Evolutionary conservation across 2,888 invertebrate species (phyloP), one percentile per base, ranked within the genome.

Genomic region (Nomada fucata): DNA sequence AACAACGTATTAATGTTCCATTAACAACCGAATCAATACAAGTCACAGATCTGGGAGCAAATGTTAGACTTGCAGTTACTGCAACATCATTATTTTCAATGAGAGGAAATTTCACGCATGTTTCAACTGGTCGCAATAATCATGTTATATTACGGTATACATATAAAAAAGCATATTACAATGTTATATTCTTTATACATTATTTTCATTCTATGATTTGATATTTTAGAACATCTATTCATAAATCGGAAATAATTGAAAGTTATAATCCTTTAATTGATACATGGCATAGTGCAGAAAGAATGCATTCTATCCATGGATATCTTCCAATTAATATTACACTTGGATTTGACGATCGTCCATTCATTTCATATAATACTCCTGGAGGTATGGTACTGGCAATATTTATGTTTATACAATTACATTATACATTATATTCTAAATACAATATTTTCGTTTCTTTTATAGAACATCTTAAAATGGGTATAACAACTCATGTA

Each of bases 101-200:
- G 29, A 94, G 97, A 78, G 97, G 97, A 0, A 96, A 96, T 83
- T 94, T 97, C 20, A 96, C 96, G 0, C 95, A 96, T 15, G 95
- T 95, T 3, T 92, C 94, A 55, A 94, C 94, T 1, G 94, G 94
- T 1, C 94, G 95, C 18, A 95, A 95, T 60, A 74, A 94, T 95
- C 85, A 95, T 94, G 69, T 95, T 95, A 94, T 95, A 95, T 50
- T 95, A 95, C 84, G 96, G 96, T 93, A 94, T 95, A 9, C 95
- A 18, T 94, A 95, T 95, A 9, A 95, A 18, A 94, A 95, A 95
- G 94, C 95, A 95, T 95, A 90, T 89, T 60, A 69, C 68, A 53
- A 52, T 76, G 42, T 29, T 15, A 15, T 52, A 0, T 44, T 67
- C 61, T 13, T 68, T 53, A 0, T 11, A 55, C 53, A 68, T 11